Evolutionary conservation across 1,140 invertebrate species (phyloP).

Genomic region (Rhyacophila brunnea): DNA sequence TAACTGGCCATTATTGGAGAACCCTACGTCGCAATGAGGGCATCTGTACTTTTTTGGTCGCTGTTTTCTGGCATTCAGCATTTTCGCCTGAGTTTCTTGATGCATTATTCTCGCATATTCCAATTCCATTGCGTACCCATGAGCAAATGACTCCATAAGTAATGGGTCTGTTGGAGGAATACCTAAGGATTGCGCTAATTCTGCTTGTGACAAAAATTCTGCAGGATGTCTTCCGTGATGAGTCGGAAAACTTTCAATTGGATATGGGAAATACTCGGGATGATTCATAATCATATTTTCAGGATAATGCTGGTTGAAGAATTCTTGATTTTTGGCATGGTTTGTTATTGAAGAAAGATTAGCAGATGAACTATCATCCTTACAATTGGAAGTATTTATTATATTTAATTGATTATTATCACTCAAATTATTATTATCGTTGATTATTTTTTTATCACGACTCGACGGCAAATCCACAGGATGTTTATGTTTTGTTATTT

Average conservation of each 20-base stretch:
- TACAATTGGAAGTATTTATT: too few relatives aligned
- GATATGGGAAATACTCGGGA: slow-evolving; percentile 13
- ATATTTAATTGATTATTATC: too few relatives aligned
- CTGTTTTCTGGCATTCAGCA: slow-evolving; percentile 67
- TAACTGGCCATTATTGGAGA: slow-evolving; percentile 90
- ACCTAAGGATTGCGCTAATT: slow-evolving; percentile 53
- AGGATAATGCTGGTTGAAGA: slow-evolving; percentile 17
- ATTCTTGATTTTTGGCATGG: too few relatives aligned
- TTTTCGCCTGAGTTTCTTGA: slow-evolving; percentile 64
- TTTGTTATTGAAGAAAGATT: too few relatives aligned
- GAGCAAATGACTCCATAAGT: slow-evolving; percentile 52
- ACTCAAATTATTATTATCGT: too few relatives aligned
- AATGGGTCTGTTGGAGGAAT: slow-evolving; percentile 53
- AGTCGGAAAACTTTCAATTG: slow-evolving; percentile 20
- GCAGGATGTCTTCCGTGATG: slow-evolving; percentile 41
- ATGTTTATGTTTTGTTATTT: too few relatives aligned
- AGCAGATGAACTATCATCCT: too few relatives aligned
- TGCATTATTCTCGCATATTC: slow-evolving; percentile 65
- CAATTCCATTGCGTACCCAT: slow-evolving; percentile 61
- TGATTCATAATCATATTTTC: slow-evolving; percentile 20
- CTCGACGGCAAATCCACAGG: too few relatives aligned
- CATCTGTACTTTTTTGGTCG: slow-evolving; percentile 87
- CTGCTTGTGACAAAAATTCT: slow-evolving; percentile 45
- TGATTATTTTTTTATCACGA: too few relatives aligned
- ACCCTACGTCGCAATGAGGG: slow-evolving; percentile 83